phyloP scores from a whole-genome alignment of 2,797 vertebrate genomes.

The Garrulus glandarius region DNA sequence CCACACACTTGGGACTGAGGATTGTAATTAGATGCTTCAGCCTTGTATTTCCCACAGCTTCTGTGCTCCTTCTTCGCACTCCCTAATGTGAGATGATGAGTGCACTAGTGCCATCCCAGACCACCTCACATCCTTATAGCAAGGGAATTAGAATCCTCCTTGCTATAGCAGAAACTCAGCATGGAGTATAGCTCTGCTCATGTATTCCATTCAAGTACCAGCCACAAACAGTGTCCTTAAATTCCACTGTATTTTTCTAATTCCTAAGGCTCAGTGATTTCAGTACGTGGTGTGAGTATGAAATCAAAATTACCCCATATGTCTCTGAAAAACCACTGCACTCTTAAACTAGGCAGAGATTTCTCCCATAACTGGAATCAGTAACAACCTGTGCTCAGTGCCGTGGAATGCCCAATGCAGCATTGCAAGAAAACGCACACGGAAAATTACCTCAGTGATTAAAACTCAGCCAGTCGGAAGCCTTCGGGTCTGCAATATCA shows the following conservation, averaged over 20 bases:
- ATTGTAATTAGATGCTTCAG: neutral
- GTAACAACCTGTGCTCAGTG: neutral
- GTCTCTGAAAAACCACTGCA: neutral
- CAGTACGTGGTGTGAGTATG: neutral
- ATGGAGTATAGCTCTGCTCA: neutral
- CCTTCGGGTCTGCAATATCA: neutral
- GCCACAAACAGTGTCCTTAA: neutral
- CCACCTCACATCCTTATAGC: neutral
- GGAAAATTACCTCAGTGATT: constrained; percentile 20
- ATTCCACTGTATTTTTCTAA: neutral
- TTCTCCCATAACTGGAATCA: neutral
- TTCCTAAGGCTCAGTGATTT: neutral
- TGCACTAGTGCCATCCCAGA: neutral
- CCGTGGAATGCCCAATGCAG: neutral
- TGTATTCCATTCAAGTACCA: neutral
- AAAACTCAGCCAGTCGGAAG: neutral
- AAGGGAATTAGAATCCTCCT: neutral
- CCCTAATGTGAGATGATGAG: neutral
- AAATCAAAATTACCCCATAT: neutral
- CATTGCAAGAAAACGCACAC: accelerated
- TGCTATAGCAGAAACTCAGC: neutral
- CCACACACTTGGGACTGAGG: neutral
- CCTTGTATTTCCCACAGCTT: neutral
- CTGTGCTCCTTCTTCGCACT: neutral
- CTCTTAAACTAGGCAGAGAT: neutral